Evolutionary conservation across 2,797 vertebrate species (phyloP), one percentile per base, ranked within the genome.

Genomic region (Catharus ustulatus): DNA sequence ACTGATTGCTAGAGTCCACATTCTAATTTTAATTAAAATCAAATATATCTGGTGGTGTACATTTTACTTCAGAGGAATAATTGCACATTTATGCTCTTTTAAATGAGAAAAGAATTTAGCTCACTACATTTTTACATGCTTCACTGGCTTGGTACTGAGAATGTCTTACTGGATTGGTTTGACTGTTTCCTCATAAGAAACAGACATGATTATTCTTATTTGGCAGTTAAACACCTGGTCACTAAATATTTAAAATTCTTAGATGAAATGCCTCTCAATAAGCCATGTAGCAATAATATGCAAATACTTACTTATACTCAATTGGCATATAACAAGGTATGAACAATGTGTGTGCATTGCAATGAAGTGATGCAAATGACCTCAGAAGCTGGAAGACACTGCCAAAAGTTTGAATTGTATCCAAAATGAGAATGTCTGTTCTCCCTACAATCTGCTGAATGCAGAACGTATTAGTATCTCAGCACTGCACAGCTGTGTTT

Each of bases 161-260:
- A 74, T 52, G 15, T 61, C 21, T 48, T 51, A 57, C 38, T 57
- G 48, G 69, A 71, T 58, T 90, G 57, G 63, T 58, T 71, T 19
- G 49, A 89, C n/a, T 64, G 87, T 95, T 94, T 72, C 57, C 51
- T 94, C 54, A 83, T 87, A 84, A 92, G 87, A 76, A 95, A 84
- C 21, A 89, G 82, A 68, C 42, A 0, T 57, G 51, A 69, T 93
- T 89, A 92, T 79, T 93, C 90, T 57, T 90, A 82, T 64, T 90
- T 97, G 82, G 88, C 73, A 95, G 62, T 92, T 91, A 95, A 94
- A 90, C 89, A 97, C 91, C 86, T 89, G 80, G 87, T 90, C 81
- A 84, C 92, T 96, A 95, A 97, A 97, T 97, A 97, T 96, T 97
- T 95, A 94, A 97, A 93, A 78, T 77, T 66, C 77, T 88, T 52